Base-by-base conservation (phyloP, 2,888 invertebrate genomes). In the Dicyrtomina minuta region DNA sequence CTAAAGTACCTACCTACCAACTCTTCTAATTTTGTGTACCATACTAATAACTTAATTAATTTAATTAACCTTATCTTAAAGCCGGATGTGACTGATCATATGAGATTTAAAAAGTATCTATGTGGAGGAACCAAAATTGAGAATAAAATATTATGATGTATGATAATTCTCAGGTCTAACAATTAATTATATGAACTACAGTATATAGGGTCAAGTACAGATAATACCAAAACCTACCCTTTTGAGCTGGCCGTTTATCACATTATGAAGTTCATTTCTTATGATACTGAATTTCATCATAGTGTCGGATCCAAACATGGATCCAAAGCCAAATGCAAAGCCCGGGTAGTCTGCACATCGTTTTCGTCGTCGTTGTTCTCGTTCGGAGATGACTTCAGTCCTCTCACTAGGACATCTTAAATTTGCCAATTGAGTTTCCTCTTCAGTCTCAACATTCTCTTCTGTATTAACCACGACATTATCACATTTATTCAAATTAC, bases 271-370 rank as follows among this genome's bases (percentile, higher is more conserved):
- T 86, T 97, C 97, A 83, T 96, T 96, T 83, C 90, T 90, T 82
- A 97, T 97, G 79, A 97, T 90, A 83, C 91, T 93, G 84, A 96
- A 96, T 85, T 96, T 96, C 91, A 97, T 96, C 89, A 96, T 90
- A 12, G 96, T 96, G 82, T 95, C 96, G 69, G 96, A 95, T 81
- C 93, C 94, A 84, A 95, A 95, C 81, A 94, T 91, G 74, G 93
- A 93, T 78, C 91, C 89, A 49, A 76, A 72, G 64, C 92, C 93
- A 81, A 95, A 93, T 1, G 93, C 93, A 70, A 95, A 84, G 33
- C 95, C 95, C 0, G 94, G 95, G 84, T 95, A 95, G 82, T 94
- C 94, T 49, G 93, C 90, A 83, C 93, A 93, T 82, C 93, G 86
- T 79, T 90, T 86, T 79, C 88, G 86, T 79, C 90, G 86, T 70